phyloP scores from a whole-genome alignment of 1,140 invertebrate species.

The Magallana ariakensis region DNA sequence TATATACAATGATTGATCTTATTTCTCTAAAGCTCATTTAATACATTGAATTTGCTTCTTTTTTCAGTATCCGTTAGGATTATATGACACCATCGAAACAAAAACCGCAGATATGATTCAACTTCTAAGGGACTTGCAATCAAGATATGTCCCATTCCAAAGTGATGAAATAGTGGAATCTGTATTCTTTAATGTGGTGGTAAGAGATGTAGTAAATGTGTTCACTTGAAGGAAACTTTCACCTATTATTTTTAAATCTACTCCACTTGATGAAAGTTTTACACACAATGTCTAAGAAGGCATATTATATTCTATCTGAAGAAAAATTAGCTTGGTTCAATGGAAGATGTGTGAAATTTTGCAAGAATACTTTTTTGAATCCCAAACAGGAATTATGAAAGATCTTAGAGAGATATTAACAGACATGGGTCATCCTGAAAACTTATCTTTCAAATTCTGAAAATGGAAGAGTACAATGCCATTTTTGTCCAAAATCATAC shows the following conservation, averaged over 20 bases:
- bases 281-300: no score
- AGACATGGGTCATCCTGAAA: conserved; percentile 4
- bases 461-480: conserved; percentile 20
- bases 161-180: conserved; percentile 16
- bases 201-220: not conserved
- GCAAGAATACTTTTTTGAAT: conserved; percentile 50
- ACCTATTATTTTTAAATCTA: no score
- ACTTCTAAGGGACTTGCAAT: conserved; percentile 40
- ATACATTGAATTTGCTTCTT: not conserved
- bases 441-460: conserved; percentile 30
- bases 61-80: conserved; percentile 29
- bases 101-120: conserved; percentile 44
- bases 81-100: conserved; percentile 26
- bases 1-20: no score
- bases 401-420: conserved; percentile 41
- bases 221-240: no score
- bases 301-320: not conserved
- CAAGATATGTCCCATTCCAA: conserved; percentile 2
- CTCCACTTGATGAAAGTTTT: no score
- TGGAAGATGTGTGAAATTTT: conserved; percentile 33
- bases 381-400: conserved; percentile 34
- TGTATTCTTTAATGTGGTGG: conserved; percentile 37
- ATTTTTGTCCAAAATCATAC: conserved; percentile 48
- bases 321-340: conserved; percentile 50
- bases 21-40: not conserved